Evolutionary conservation across 2,797 vertebrate genomes (phyloP).

Genomic region (Helarctos malayanus): DNA sequence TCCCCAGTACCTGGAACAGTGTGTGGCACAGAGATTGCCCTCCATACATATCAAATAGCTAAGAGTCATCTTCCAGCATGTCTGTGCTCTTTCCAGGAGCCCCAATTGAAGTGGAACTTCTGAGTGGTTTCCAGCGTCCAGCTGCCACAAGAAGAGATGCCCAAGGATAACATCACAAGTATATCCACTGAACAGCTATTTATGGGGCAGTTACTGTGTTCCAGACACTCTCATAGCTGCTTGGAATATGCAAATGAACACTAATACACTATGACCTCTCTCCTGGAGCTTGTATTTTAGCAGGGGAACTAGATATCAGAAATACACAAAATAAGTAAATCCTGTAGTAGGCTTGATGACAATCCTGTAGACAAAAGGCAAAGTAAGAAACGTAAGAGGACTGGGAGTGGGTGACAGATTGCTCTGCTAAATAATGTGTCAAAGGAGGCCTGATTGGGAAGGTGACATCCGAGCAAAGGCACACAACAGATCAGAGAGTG

Average conservation of each 20-base stretch:
- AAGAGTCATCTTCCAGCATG: too few species aligned
- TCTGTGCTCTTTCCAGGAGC: background rate
- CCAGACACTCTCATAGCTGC: background rate
- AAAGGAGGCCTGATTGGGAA: background rate
- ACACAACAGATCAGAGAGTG: background rate
- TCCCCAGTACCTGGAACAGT: background rate
- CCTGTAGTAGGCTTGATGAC: background rate
- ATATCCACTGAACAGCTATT: background rate
- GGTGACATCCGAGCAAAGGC: background rate
- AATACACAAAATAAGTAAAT: background rate
- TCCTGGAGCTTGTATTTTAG: background rate
- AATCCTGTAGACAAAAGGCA: background rate
- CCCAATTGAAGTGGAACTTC: background rate
- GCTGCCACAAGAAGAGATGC: background rate
- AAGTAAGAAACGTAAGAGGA: background rate
- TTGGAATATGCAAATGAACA: background rate
- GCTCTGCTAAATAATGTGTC: background rate
- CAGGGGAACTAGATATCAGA: background rate
- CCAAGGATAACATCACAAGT: background rate
- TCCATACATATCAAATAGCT: background rate
- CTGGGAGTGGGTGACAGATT: background rate
- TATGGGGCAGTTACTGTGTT: rapidly evolving
- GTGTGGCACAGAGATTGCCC: background rate
- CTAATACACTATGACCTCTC: background rate
- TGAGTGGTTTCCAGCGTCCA: background rate